Base-by-base conservation (phyloP, 2,113 vertebrate genomes). In the Ictalurus punctatus region DNA sequence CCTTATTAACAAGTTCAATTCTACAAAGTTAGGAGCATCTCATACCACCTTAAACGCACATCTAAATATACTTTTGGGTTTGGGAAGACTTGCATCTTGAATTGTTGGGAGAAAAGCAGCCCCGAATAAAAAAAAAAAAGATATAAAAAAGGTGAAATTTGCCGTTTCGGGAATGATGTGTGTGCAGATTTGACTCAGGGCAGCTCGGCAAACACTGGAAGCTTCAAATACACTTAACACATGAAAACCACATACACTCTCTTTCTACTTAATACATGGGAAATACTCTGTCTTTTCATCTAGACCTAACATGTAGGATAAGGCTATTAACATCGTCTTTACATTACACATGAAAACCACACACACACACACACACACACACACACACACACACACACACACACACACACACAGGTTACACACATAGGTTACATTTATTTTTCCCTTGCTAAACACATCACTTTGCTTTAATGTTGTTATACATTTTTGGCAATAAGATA, bases 341-440 rank as follows among this genome's bases (percentile, higher is more conserved):
- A 83, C 21, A 14, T 82, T 59, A 79, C 1, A 7, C 44, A 54
- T 52, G 37, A 25, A 40, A 76, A 25, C 6, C 27, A 81, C 71
- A 74, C 73, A 76, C 73, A 76, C 40, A 76, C 73, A 76, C 73
- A 76, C 74, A 76, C 73, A 76, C 73, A 76, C 74, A 73, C 69
- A 73, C 34, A 73, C 69, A 73, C 69, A 73, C 69, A 73, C 69
- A 73, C 30, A 74, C 71, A 74, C 71, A 74, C 71, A 76, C 73
- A 76, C 73, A 76, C 40, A 78, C 74, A 78, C 74, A 78, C 74
- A 44, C 37, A 78, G 34, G 34, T 34, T 44, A 78, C 74, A 78
- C 74, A 78, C 23, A 76, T 78, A 78, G 44, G 76, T 52, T 23
- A 76, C 0, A n/a, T 79, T 52, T 16, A 52, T 78, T 52, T 27